Conservation (phyloP, 2,113 vertebrate genomes). For the Aegithalos caudatus region DNA sequence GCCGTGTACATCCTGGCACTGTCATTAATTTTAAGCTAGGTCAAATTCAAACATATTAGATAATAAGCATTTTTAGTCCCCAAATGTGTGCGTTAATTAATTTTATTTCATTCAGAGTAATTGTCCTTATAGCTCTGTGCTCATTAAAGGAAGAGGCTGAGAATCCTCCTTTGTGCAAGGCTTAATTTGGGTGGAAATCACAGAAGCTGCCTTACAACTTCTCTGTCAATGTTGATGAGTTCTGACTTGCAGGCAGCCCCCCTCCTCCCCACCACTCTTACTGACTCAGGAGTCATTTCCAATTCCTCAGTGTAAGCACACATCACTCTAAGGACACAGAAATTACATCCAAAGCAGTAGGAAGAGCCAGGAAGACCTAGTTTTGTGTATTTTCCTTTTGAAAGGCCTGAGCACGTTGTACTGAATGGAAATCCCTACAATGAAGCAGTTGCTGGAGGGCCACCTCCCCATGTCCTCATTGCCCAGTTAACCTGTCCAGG, state of each 20-base stretch:
- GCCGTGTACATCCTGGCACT: not conserved
- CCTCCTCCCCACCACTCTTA: not conserved
- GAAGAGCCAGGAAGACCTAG: conserved; percentile 24
- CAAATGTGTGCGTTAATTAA: conserved; percentile 52
- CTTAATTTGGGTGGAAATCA: conserved; percentile 47
- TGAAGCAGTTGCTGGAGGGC: not conserved
- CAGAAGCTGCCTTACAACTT: conserved; percentile 14
- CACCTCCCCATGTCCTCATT: not conserved
- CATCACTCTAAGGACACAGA: conserved; percentile 31
- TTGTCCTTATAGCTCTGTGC: conserved; percentile 53
- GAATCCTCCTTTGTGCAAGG: conserved; percentile 46
- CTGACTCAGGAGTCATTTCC: conserved; percentile 47
- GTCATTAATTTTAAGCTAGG: conserved; percentile 57
- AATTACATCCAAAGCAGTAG: not conserved
- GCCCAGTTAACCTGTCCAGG: not conserved
- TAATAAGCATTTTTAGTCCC: conserved; percentile 64
- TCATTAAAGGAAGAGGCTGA: conserved; percentile 39
- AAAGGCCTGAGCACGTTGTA: not conserved
- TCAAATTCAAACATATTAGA: conserved; percentile 42
- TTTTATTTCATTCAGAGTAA: conserved; percentile 52
- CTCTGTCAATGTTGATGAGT: conserved; percentile 2
- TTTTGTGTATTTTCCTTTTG: not conserved
- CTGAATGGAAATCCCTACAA: not conserved
- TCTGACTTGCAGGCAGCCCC: not conserved
- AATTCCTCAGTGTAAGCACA: not conserved